Evolutionary conservation across 2,888 invertebrate species (phyloP), one percentile per base, ranked within the genome.

Genomic region (Aphodius granarius): DNA sequence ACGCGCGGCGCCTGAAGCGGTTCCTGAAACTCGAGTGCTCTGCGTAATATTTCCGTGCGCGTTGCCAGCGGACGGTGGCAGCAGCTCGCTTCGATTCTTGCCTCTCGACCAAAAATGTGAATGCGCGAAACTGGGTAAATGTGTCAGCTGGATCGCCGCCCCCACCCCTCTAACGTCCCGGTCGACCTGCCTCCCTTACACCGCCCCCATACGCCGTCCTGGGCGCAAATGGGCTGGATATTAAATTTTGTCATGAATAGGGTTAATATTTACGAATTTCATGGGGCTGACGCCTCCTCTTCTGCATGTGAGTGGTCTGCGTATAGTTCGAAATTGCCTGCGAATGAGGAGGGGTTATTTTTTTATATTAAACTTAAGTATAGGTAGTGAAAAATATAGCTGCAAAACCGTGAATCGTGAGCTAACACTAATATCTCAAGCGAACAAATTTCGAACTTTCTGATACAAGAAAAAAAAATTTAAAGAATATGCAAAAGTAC

Each of bases 51-150:
- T 20, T 19, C 21, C 22, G 68, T 43, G 68, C 68, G 68, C 68
- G 21, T 21, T 22, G 21, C 68, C 68, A 20, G 68, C 21, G 21
- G 68, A 20, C 68, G 68, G 21, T 22, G 68, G 21, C 21, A 68
- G 68, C 22, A 18, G 68, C 68, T n/a, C 68, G 20, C 68, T 20
- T 20, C 20, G 21, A 21, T 68, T 22, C 68, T 20, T 21, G 20
- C 68, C 21, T 20, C n/a, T 20, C 16, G 68, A 20, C 68, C 43
- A 43, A 43, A 43, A 43, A 43, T 43, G 43, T 43, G 43, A 43
- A 43, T 68, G 68, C 21, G 68, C 43, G 68, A 68, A 68, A 68
- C 68, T 68, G 22, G 68, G 68, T 68, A 68, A 68, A 68, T 68
- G 68, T 68, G 68, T 22, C 68, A 68, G 21, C n/a, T 22, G 68